Evolutionary conservation across 2,113 vertebrate species (phyloP).

Genomic region (Ochotona princeps): DNA sequence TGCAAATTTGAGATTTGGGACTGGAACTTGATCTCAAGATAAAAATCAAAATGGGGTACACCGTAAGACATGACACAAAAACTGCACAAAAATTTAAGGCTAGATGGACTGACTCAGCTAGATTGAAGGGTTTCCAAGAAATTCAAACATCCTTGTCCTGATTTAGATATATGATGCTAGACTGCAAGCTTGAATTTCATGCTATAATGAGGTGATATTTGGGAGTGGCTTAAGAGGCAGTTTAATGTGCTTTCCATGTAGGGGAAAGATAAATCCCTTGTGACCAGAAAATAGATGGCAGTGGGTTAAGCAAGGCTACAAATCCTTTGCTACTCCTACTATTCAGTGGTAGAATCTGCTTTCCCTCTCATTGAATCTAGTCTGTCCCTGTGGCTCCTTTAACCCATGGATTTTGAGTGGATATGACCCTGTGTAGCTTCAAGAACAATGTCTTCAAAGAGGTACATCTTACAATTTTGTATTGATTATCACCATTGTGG

Average conservation of each 20-base stretch:
- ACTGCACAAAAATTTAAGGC: not conserved
- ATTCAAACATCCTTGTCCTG: not conserved
- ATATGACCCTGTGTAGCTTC: not conserved
- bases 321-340: not conserved
- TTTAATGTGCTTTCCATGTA: not conserved
- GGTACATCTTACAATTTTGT: not conserved
- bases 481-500: not conserved
- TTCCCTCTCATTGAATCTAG: not conserved
- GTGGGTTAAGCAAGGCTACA: not conserved
- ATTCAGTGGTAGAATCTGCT: not conserved
- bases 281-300: not conserved
- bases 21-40: not conserved
- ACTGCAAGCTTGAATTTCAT: not conserved
- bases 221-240: not conserved
- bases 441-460: not conserved
- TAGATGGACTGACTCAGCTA: not conserved
- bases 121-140: not conserved
- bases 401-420: not conserved
- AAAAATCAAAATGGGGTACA: not conserved
- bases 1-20: not conserved
- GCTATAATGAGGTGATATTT: not conserved
- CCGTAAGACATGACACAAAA: not conserved
- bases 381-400: not conserved
- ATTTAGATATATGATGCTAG: slow-evolving; percentile 4
- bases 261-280: not conserved